Percentiles rank a stretch among this genome's conserved stretches.
Evolutionary conservation across 2,113 vertebrate species (phyloP).

Genomic region (Pterocles burchelli): DNA sequence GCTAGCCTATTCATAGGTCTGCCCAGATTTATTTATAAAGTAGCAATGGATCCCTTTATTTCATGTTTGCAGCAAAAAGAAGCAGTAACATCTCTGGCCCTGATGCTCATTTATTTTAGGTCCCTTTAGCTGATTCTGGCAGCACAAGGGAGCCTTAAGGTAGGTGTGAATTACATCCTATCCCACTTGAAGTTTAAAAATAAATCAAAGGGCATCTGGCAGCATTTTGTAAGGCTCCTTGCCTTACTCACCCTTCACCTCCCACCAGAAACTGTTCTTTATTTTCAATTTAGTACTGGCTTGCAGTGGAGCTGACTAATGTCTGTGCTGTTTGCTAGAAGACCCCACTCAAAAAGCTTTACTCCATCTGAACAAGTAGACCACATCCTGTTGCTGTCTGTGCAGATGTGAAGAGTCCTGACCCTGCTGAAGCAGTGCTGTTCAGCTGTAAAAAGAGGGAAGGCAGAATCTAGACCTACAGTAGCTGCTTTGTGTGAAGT

Average conservation of each 20-base stretch:
- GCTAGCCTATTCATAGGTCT: neutral
- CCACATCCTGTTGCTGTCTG: slow-evolving; percentile 60
- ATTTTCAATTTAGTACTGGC: neutral
- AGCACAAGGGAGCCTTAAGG: slow-evolving; percentile 27
- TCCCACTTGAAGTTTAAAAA: slow-evolving; percentile 63
- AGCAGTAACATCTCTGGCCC: slow-evolving; percentile 17
- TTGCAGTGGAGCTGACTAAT: slow-evolving; percentile 32
- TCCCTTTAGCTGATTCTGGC: neutral
- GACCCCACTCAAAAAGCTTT: slow-evolving; percentile 43
- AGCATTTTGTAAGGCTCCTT: slow-evolving; percentile 34
- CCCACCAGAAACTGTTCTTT: slow-evolving; percentile 45
- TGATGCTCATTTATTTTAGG: slow-evolving; percentile 9
- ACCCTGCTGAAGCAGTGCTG: neutral
- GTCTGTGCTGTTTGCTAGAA: slow-evolving; percentile 20
- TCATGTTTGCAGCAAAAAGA: neutral
- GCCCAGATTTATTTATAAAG: neutral
- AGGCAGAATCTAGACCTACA: neutral
- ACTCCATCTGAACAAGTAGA: slow-evolving; percentile 19
- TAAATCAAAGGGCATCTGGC: slow-evolving; percentile 25
- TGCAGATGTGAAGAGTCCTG: neutral
- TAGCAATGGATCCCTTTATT: neutral
- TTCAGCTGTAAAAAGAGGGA: neutral
- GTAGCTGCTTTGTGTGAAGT: neutral
- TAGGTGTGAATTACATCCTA: slow-evolving; percentile 61
- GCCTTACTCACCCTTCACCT: slow-evolving; percentile 54